Base-by-base conservation (phyloP, 2,797 vertebrate species). In the Rhadinocentrus ornatus region DNA sequence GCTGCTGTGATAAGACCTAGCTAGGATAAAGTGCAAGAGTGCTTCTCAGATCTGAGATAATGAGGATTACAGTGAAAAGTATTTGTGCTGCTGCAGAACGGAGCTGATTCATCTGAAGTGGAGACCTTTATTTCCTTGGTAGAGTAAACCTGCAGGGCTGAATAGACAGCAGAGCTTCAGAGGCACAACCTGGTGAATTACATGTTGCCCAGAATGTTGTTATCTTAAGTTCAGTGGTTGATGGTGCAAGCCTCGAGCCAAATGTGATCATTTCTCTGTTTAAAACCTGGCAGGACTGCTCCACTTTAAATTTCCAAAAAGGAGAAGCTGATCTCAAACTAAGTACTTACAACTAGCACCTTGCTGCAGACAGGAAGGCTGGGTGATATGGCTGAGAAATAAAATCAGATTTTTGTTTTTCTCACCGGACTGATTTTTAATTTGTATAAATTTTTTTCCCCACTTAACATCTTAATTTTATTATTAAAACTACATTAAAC, bases 71-170 rank as follows among this genome's bases (percentile, higher is more conserved):
- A 74, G 66, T 59, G 52, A 89, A 88, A 68, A 77, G 72, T 87
- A 73, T 26, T 63, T 86, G 88, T 63, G 15, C 80, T 15, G 63
- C 74, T 88, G 84, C 93, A 93, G 92, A 92, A 94, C 92, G 78
- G 58, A 91, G 93, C 93, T 92, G 88, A 91, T 92, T 92, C 77
- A 80, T 85, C 69, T 65, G 80, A 75, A 85, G 86, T 86, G 73
- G 54, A 79, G 65, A 57, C 83, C 69, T n/a, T 79, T 82, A 88
- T 93, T 91, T 93, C 87, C 88, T 83, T 44, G 71, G 75, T 26
- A 64, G 82, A 81, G 75, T 41, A 67, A 83, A 79, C 79, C 78
- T 74, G n/a, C 60, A 5, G 46, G 15, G 59, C 73, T 52, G 24
- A 59, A 44, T 48, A 32, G 31, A 70, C 18, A 1, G 62, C 54